phyloP scores from a whole-genome alignment of 2,888 invertebrate genomes.

The Laothoe populi region DNA sequence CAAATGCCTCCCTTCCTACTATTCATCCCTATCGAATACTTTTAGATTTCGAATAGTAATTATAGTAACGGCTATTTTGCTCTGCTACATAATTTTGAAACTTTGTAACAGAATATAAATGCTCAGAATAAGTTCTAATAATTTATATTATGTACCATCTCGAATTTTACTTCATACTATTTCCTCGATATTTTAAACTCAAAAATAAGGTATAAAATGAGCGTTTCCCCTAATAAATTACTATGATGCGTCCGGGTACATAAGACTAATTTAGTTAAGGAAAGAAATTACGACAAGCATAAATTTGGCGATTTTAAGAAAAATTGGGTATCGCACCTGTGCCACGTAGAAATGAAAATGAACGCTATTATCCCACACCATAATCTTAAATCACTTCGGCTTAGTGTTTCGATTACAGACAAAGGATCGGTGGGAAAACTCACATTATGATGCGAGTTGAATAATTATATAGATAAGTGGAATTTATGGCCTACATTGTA shows the following conservation, averaged over 20 bases:
- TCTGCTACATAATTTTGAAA: too few relatives aligned
- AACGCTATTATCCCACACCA: constrained; percentile 80
- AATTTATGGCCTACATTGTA: constrained; percentile 67
- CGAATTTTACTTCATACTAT: too few relatives aligned
- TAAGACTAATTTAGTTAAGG: constrained; percentile 53
- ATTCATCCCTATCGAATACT: too few relatives aligned
- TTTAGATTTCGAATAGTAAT: too few relatives aligned
- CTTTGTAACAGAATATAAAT: too few relatives aligned
- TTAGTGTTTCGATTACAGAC: constrained; percentile 83
- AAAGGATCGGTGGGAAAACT: constrained; percentile 77
- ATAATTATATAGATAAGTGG: constrained; percentile 81
- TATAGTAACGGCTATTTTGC: too few relatives aligned
- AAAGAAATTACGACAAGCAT: constrained; percentile 57
- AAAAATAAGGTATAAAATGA: not conserved
- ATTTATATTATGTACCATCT: too few relatives aligned
- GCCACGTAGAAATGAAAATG: constrained; percentile 73
- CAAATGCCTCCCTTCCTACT: too few relatives aligned
- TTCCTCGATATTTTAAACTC: too few relatives aligned
- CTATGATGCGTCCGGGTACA: constrained; percentile 30
- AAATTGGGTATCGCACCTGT: constrained; percentile 74
- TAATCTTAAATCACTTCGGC: constrained; percentile 83
- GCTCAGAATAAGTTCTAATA: too few relatives aligned
- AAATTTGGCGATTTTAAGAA: constrained; percentile 73
- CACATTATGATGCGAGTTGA: constrained; percentile 82
- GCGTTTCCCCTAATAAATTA: not conserved